Percentiles rank a stretch among this genome's conserved stretches.
phyloP scores from a whole-genome alignment of 1,140 invertebrate genomes.

The Drosophila athabasca region DNA sequence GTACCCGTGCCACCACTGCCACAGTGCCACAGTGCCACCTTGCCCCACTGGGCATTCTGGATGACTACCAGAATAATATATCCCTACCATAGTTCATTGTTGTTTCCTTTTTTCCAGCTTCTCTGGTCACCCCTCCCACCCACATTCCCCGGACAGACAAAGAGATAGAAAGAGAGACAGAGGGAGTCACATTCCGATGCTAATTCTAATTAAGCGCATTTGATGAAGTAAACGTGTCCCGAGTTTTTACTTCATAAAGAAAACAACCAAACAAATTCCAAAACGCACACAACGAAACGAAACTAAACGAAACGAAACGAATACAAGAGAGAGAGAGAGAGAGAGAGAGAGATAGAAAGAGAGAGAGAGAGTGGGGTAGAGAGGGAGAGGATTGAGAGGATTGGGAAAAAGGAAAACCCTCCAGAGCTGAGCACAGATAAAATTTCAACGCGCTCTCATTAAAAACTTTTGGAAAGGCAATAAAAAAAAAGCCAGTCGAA shows the following conservation, averaged over 20 bases:
- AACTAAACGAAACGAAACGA: slow-evolving; percentile 25
- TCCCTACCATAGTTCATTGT: slow-evolving; percentile 33
- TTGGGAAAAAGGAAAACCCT: slow-evolving; percentile 8
- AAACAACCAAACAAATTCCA: slow-evolving; percentile 23
- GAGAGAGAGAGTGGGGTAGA: background rate
- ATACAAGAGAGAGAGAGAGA: background rate
- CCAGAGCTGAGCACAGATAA: slow-evolving; percentile 52
- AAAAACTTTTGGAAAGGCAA: slow-evolving; percentile 66
- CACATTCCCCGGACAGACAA: slow-evolving; percentile 26
- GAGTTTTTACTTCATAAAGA: slow-evolving; percentile 66
- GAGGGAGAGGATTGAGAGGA: slow-evolving; percentile 2
- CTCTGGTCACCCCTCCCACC: background rate
- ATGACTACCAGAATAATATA: background rate
- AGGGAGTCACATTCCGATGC: slow-evolving; percentile 55
- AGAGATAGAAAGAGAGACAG: no score
- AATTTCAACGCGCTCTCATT: slow-evolving; percentile 71
- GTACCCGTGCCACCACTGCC: background rate
- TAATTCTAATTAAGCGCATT: slow-evolving; percentile 75
- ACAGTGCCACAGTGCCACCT: no score
- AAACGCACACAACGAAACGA: slow-evolving; percentile 14
- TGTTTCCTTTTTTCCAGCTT: slow-evolving; percentile 15
- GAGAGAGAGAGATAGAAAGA: background rate
- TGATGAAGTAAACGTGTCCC: slow-evolving; percentile 72
- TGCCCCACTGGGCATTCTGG: no score
- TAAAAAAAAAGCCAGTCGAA: slow-evolving; percentile 32